phyloP scores from a whole-genome alignment of 2,113 vertebrate species.

The Promerops cafer region DNA sequence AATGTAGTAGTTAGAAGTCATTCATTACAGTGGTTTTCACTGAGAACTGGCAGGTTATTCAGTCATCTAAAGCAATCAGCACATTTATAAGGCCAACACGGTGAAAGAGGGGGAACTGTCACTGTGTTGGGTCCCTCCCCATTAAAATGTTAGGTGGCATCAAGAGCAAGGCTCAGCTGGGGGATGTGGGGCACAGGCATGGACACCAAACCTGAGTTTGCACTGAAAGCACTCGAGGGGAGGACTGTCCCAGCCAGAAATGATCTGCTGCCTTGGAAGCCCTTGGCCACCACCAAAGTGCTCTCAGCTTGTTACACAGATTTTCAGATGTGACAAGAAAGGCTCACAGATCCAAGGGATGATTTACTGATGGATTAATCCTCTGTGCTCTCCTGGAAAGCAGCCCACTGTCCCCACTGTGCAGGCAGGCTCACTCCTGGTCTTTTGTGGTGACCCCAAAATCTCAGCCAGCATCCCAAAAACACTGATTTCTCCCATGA shows the following conservation, averaged over 20 bases:
- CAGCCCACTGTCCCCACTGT: not conserved
- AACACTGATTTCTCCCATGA: fast-evolving
- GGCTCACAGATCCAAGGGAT: not conserved
- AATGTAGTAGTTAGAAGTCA: not conserved
- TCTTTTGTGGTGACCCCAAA: too few species aligned
- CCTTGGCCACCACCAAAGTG: not conserved
- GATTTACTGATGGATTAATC: not conserved
- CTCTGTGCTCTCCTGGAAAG: not conserved
- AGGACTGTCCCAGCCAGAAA: fast-evolving
- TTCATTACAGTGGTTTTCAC: not conserved
- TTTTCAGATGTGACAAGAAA: not conserved
- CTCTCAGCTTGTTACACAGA: not conserved
- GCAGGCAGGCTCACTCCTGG: not conserved
- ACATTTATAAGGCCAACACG: not conserved
- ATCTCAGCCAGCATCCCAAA: not conserved
- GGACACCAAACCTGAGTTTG: not conserved
- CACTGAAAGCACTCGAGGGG: not conserved
- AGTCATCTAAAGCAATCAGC: not conserved
- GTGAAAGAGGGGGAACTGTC: not conserved
- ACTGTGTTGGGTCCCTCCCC: not conserved
- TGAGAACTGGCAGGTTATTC: not conserved
- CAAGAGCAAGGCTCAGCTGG: not conserved
- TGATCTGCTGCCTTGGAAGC: not conserved
- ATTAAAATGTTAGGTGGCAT: not conserved
- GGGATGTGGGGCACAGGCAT: not conserved